Base-by-base conservation (phyloP, 2,888 invertebrate species). In the Oxytorus armatus region DNA sequence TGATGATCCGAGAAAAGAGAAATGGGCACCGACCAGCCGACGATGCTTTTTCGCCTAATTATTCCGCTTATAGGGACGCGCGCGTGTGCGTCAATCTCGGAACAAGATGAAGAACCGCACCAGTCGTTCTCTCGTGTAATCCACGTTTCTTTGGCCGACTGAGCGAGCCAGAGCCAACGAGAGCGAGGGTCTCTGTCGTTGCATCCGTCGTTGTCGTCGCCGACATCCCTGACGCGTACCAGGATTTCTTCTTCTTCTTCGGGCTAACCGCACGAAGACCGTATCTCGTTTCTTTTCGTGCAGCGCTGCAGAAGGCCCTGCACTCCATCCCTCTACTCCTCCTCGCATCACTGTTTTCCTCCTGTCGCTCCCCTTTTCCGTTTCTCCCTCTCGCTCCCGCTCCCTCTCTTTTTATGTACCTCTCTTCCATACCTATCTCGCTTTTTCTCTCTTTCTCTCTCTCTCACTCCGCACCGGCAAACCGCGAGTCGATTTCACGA, bases 401-500 rank as follows among this genome's bases (percentile, higher is more conserved):
- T 66, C 65, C 21, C 7, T 18, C 18, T 47, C 49, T 18, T 8
- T 55, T 5, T 55, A 7, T 55, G 7, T 39, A 5, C 29, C 47
- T 47, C 44, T 18, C 7, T 21, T 33, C 14, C 21, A 36, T 36
- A 65, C 23, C 8, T 74, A 53, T 77, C 61, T 80, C 57, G n/a
- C n/a, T n/a, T n/a, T n/a, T n/a, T n/a, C n/a, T n/a, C n/a, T n/a
- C n/a, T n/a, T n/a, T n/a, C n/a, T n/a, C n/a, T 74, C 61, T 79
- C 73, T 42, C 61, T 77, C 51, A 72, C 77, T 65, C 70, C 68
- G 82, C 81, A 75, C 83, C 72, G 82, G 83, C 84, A 83, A 86
- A 80, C 79, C 81, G 75, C 86, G 85, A 87, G 80, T 77, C 82
- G 78, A 79, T 82, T 82, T 82, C 81, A 77, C 77, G 78, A 82